Evolutionary conservation across 2,797 vertebrate genomes (phyloP).

Genomic region (Periophthalmus magnuspinnatus): DNA sequence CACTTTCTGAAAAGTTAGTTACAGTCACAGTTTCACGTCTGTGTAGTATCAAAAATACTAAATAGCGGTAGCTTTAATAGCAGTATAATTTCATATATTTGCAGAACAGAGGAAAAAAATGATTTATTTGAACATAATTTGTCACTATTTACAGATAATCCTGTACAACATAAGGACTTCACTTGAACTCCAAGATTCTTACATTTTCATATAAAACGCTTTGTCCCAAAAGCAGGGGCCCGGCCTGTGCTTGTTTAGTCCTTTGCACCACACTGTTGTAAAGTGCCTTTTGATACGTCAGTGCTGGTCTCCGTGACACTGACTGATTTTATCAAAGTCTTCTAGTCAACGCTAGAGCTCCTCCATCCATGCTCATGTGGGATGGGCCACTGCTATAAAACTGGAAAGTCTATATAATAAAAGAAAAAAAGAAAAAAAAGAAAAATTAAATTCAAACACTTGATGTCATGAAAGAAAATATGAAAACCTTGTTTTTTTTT

Average conservation of each 20-base stretch:
- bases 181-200: slow-evolving; percentile 44
- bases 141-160: slow-evolving; percentile 68
- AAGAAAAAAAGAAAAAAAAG: slow-evolving; percentile 43
- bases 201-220: slow-evolving; percentile 37
- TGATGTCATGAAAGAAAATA: neutral
- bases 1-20: slow-evolving; percentile 21
- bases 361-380: slow-evolving; percentile 32
- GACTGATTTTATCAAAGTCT: slow-evolving; percentile 43
- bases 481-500: neutral
- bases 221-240: slow-evolving; percentile 30
- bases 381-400: slow-evolving; percentile 72
- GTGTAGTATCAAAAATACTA: slow-evolving; percentile 16
- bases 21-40: slow-evolving; percentile 28
- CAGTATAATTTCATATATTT: slow-evolving; percentile 29
- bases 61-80: slow-evolving; percentile 23
- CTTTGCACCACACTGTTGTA: slow-evolving; percentile 46
- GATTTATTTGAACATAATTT: neutral
- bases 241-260: slow-evolving; percentile 45
- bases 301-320: slow-evolving; percentile 35
- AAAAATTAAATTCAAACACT: neutral
- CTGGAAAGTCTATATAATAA: slow-evolving; percentile 63
- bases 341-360: slow-evolving; percentile 29
- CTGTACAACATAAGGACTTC: slow-evolving; percentile 55
- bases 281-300: slow-evolving; percentile 60
- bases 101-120: slow-evolving; percentile 18